Evolutionary conservation across 1,140 invertebrate genomes (phyloP).

Genomic region (Rhizoglyphus robini): DNA sequence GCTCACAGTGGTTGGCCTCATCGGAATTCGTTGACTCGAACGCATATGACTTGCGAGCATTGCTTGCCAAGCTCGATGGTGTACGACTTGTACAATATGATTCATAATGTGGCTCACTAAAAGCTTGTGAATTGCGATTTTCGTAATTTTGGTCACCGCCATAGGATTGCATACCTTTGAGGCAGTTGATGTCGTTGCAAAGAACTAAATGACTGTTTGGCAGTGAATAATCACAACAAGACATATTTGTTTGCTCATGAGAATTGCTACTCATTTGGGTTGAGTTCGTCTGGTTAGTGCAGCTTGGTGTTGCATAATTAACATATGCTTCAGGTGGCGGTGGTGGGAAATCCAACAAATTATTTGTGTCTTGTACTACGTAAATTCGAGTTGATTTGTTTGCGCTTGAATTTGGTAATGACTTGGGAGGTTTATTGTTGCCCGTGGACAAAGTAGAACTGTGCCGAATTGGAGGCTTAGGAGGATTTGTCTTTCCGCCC

Average conservation of each 20-base stretch:
- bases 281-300: not conserved
- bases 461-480: not conserved
- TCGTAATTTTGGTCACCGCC: no score
- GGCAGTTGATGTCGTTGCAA: not conserved
- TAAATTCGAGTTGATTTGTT: not conserved
- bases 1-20: no score
- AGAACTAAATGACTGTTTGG: not conserved
- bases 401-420: not conserved
- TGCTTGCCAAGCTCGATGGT: no score
- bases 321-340: constrained; percentile 6
- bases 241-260: no score
- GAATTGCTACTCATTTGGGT: not conserved
- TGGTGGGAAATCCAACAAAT: not conserved
- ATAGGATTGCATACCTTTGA: no score
- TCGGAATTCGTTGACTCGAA: no score
- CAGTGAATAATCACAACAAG: not conserved
- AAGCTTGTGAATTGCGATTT: no score
- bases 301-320: not conserved
- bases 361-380: not conserved
- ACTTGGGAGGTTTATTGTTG: not conserved
- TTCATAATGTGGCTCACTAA: no score
- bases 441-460: not conserved
- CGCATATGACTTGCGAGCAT: no score
- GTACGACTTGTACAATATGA: no score
- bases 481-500: not conserved